Base-by-base conservation (phyloP, 2,888 invertebrate genomes). In the Lamellibrachia columna region DNA sequence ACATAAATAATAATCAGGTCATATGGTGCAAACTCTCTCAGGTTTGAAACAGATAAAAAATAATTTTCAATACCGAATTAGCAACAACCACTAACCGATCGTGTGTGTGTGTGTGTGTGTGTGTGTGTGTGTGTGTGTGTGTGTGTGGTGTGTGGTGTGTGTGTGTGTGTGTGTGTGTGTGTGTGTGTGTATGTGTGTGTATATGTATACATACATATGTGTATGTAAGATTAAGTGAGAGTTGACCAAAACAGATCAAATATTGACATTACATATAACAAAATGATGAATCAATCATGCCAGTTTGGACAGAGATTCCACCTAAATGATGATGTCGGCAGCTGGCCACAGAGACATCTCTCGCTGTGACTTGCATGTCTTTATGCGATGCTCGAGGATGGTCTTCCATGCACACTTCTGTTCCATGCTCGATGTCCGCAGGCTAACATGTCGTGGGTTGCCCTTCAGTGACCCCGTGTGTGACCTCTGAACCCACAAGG, bases 361-460 rank as follows among this genome's bases (percentile, higher is more conserved):
- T 4, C 75, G 75, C 22, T 75, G 75, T 75, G 75, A 11, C 22
- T 75, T 75, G 75, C 75, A 75, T 75, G 75, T 75, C 75, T n/a
- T 22, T 75, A 75, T n/a, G 15, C 75, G 75, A 75, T 75, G 75
- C 75, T 75, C 75, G 22, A 75, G 75, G 75, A 75, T 75, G n/a
- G 75, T 75, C n/a, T 75, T 75, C 75, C 75, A 75, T 75, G 75
- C 75, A 75, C 75, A 75, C 75, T 75, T 75, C 75, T 75, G 75
- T 75, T 75, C 75, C 75, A 75, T 75, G 75, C 22, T 75, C 22
- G 75, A 22, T 22, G 22, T 75, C 22, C 22, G 75, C 22, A 75
- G 75, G 22, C 22, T 75, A 3, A 75, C 75, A 75, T 15, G 75
- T 75, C 75, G 75, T n/a, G n/a, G 11, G 15, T 75, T n/a, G 4